Evolutionary conservation across 2,888 invertebrate genomes (phyloP), one percentile per base, ranked within the genome.

Genomic region (Dorcus hopei): DNA sequence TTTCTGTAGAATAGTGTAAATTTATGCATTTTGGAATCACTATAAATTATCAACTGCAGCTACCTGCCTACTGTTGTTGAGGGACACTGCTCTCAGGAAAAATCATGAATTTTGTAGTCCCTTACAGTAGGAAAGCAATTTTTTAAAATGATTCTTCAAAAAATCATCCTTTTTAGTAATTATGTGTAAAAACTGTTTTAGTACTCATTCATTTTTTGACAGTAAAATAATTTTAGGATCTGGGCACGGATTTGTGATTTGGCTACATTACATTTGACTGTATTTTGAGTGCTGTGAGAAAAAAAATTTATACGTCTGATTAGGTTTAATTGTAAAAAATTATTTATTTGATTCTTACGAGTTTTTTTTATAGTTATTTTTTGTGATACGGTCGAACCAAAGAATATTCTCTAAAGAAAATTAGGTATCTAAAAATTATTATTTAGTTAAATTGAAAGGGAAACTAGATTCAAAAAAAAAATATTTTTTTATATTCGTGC

Each of bases 341-440:
- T 63, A 60, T 61, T 49, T 54, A 63, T 62, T 58, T 58, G 55
- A 56, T 67, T 62, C 70, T 70, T 71, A 11, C 23, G 45, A 45
- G 39, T 52, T 26, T 41, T 54, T 60, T 57, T 54, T 49, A 41
- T 49, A 42, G 49, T 57, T 57, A 57, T 23, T 49, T 68, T 71
- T 77, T 77, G 77, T 78, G 77, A 77, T 78, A 77, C 73, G 73
- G 74, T 76, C 76, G 74, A 76, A 76, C 78, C 77, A 78, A 78
- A 78, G 78, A 77, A 33, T 68, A 68, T 60, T 59, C 50, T 53
- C 61, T 56, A 45, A 45, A 61, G 54, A 50, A 59, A 59, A 54
- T 54, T 54, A 59, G 59, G 49, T 53, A 53, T 59, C 45, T 54
- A 58, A 57, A 58, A 58, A 39, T 57, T 52, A 52, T 57, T 51